phyloP scores from a whole-genome alignment of 1,140 invertebrate genomes.

The Macrosteles quadrilineatus region DNA sequence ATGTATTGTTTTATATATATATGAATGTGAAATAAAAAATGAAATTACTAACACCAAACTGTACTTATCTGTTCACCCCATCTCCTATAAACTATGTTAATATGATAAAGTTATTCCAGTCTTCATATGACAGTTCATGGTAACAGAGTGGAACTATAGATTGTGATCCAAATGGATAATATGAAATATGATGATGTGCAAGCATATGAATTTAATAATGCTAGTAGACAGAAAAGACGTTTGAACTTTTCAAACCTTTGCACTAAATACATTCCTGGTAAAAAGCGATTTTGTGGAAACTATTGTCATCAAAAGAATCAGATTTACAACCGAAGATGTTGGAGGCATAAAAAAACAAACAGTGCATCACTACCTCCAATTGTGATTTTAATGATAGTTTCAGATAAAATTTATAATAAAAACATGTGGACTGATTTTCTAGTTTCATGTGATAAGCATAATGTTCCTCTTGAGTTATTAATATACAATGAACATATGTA shows the following conservation, averaged over 20 bases:
- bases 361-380: not conserved
- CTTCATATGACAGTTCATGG: too few relatives aligned
- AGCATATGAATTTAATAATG: too few relatives aligned
- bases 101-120: too few relatives aligned
- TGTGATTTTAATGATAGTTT: not conserved
- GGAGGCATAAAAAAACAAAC: not conserved
- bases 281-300: constrained; percentile 1
- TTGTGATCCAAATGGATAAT: too few relatives aligned
- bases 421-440: not conserved
- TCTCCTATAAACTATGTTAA: too few relatives aligned
- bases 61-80: too few relatives aligned
- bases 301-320: not conserved
- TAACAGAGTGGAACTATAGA: too few relatives aligned
- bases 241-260: not conserved
- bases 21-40: too few relatives aligned
- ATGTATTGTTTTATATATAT: too few relatives aligned
- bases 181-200: too few relatives aligned
- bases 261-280: not conserved
- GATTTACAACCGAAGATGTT: not conserved
- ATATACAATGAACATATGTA: constrained; percentile 8
- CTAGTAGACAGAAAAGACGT: too few relatives aligned
- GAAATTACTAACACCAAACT: too few relatives aligned
- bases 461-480: not conserved
- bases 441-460: not conserved
- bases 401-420: not conserved